phyloP scores from a whole-genome alignment of 1,140 invertebrate species.

The Drosophila pandora region DNA sequence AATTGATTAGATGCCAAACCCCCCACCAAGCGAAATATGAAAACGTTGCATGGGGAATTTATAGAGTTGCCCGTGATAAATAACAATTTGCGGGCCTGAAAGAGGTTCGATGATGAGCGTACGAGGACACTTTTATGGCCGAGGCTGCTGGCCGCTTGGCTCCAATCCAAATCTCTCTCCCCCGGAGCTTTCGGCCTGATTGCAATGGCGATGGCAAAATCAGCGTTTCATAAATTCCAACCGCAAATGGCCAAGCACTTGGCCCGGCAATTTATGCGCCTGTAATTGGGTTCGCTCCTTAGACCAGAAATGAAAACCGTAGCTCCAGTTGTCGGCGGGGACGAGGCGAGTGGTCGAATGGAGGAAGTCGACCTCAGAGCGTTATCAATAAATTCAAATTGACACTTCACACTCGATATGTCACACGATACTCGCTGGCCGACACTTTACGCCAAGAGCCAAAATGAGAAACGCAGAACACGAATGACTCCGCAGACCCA shows the following conservation, averaged over 20 bases:
- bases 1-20: conserved; percentile 71
- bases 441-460: conserved; percentile 45
- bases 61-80: conserved; percentile 72
- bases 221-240: conserved; percentile 75
- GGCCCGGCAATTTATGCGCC: conserved; percentile 64
- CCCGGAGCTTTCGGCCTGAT: conserved; percentile 52
- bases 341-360: conserved; percentile 1
- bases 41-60: conserved; percentile 45
- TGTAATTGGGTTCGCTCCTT: conserved; percentile 64
- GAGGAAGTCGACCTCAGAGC: conserved; percentile 55
- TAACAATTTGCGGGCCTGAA: conserved; percentile 68
- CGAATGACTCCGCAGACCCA: conserved; percentile 41
- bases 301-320: conserved; percentile 29
- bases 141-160: conserved; percentile 1
- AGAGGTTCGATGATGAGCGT: conserved; percentile 58
- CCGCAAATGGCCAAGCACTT: conserved; percentile 65
- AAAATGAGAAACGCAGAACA: conserved; percentile 48
- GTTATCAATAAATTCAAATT: conserved; percentile 84
- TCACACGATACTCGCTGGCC: conserved; percentile 74
- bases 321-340: conserved; percentile 1
- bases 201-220: conserved; percentile 63
- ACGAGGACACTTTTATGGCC: conserved; percentile 68
- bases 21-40: conserved; percentile 28
- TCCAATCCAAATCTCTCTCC: conserved; percentile 8
- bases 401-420: conserved; percentile 84